phyloP scores from a whole-genome alignment of 2,113 vertebrate genomes.

The Gymnarchus niloticus region DNA sequence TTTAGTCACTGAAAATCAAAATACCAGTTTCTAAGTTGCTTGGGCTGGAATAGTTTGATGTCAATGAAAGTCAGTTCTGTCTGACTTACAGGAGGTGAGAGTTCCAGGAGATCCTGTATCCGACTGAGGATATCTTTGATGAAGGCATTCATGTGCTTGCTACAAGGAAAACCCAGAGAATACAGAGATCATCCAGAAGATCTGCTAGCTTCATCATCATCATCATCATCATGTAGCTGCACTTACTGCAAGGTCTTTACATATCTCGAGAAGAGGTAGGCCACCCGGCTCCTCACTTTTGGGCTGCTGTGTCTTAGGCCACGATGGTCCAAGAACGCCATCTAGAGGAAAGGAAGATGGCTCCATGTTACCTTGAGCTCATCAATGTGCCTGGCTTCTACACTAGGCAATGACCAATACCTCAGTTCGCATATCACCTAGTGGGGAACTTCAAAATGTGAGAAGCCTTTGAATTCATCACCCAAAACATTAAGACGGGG shows the following conservation, averaged over 20 bases:
- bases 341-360: constrained; percentile 49
- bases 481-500: background rate
- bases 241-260: constrained; percentile 96
- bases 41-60: no score
- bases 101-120: constrained; percentile 91
- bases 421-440: no score
- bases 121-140: constrained; percentile 89
- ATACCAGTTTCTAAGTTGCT: no score
- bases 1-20: background rate
- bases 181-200: background rate
- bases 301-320: constrained; percentile 88
- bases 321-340: constrained; percentile 95
- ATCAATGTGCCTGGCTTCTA: background rate
- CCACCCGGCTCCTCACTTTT: constrained; percentile 89
- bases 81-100: constrained; percentile 81
- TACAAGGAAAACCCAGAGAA: constrained; percentile 35
- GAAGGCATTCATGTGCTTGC: constrained; percentile 92
- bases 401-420: no score
- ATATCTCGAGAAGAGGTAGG: constrained; percentile 95
- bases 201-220: background rate
- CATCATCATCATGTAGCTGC: background rate
- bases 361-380: background rate
- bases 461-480: background rate
- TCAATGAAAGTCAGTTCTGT: background rate
- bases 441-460: background rate